Percentiles rank a stretch among this genome's conserved stretches.
phyloP scores from a whole-genome alignment of 2,888 invertebrate genomes.

The Amphipyra berbera region DNA sequence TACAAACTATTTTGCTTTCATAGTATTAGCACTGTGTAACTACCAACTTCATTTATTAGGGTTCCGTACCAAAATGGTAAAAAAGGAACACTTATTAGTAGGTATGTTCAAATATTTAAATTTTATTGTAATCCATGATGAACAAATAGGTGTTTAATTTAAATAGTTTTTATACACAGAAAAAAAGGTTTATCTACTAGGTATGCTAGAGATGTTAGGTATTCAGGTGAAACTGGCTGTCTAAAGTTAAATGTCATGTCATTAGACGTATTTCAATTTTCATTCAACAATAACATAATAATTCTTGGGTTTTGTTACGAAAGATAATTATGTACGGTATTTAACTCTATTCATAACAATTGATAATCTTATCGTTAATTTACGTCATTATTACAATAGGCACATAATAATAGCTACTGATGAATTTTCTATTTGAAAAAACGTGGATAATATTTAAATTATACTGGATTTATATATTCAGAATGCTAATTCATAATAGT shows the following conservation, averaged over 20 bases:
- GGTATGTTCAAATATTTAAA: too few relatives aligned
- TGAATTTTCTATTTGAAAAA: slow-evolving; percentile 8
- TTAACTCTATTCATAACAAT: slow-evolving; percentile 21
- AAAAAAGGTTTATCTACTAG: not conserved
- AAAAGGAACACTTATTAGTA: too few relatives aligned
- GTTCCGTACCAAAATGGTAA: too few relatives aligned
- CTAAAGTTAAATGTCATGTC: slow-evolving; percentile 15
- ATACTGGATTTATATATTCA: not conserved
- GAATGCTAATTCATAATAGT: not conserved
- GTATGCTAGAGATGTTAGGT: not conserved
- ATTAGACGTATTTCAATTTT: slow-evolving; percentile 12
- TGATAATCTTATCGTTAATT: slow-evolving; percentile 28
- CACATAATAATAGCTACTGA: slow-evolving; percentile 1
- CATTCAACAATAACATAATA: slow-evolving; percentile 2
- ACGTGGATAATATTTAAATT: slow-evolving; percentile 6
- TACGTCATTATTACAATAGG: slow-evolving; percentile 13
- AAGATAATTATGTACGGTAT: slow-evolving; percentile 12
- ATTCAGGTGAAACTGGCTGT: not conserved
- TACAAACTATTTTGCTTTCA: too few relatives aligned
- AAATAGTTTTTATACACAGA: not conserved
- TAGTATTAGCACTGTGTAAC: too few relatives aligned
- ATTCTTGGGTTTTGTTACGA: slow-evolving; percentile 9
- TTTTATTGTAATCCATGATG: too few relatives aligned
- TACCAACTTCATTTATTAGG: too few relatives aligned
- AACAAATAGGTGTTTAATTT: too few relatives aligned